Percentiles rank a stretch among this genome's conserved stretches.
Conservation (phyloP, 2,113 vertebrate species). For the Brachyhypopomus gauderio region DNA sequence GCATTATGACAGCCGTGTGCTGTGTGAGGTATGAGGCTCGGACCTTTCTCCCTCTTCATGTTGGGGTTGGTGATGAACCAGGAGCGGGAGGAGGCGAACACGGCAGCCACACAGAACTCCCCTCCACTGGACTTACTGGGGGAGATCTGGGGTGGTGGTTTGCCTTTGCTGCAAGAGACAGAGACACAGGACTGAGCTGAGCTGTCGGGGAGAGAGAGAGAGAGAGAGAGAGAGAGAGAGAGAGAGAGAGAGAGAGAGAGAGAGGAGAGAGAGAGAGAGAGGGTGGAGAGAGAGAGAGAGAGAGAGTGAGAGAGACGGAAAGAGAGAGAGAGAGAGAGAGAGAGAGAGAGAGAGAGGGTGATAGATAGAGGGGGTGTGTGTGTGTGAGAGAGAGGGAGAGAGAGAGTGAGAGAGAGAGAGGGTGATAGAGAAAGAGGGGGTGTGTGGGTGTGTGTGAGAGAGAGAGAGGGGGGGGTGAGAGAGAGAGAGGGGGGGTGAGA, state of each 20-base stretch:
- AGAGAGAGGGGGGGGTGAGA: neutral
- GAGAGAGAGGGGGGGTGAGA: neutral
- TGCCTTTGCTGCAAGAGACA: conserved; percentile 88
- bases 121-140: conserved; percentile 95
- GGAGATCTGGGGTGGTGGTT: conserved; percentile 94
- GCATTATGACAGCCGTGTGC: no score
- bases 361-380: neutral
- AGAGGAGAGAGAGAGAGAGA: neutral
- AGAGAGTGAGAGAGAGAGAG: neutral
- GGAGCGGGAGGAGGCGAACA: conserved; percentile 90
- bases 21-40: conserved; percentile 37
- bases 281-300: neutral
- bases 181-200: conserved; percentile 32
- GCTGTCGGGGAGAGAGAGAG: neutral
- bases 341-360: neutral
- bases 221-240: neutral
- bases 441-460: no score
- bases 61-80: conserved; percentile 95
- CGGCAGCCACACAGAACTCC: conserved; percentile 92
- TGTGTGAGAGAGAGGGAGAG: neutral
- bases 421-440: neutral
- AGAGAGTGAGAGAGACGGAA: neutral
- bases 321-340: neutral
- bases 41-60: conserved; percentile 97
- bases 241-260: neutral